phyloP scores from a whole-genome alignment of 2,113 vertebrate species.

The Anhinga anhinga region DNA sequence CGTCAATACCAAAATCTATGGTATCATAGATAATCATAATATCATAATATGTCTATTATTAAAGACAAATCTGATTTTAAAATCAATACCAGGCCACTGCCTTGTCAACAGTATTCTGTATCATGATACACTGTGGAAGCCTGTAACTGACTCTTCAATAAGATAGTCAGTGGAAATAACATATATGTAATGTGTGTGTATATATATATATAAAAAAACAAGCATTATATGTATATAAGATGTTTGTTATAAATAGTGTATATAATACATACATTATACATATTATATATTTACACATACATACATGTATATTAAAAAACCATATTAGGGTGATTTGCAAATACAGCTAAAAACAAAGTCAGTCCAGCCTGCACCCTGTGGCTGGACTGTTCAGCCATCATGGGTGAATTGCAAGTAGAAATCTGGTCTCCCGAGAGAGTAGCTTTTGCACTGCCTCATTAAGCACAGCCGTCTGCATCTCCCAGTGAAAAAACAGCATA shows the following conservation, averaged over 20 bases:
- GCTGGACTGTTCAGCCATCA: not conserved
- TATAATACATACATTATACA: not conserved
- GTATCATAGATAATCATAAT: too few relatives aligned
- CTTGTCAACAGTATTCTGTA: not conserved
- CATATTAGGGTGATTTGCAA: not conserved
- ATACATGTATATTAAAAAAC: not conserved
- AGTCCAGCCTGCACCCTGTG: not conserved
- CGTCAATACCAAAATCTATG: not conserved
- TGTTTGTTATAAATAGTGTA: not conserved
- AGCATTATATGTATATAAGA: not conserved
- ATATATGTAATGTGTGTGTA: not conserved
- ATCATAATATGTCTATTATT: not conserved
- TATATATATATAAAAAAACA: not conserved
- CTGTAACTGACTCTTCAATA: not conserved
- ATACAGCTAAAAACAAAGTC: not conserved
- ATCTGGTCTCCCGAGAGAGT: not conserved
- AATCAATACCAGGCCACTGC: not conserved
- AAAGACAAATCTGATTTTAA: not conserved
- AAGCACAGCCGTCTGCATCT: accelerated
- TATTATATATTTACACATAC: not conserved
- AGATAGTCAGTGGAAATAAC: not conserved
- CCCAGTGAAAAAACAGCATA: not conserved
- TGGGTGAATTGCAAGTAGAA: not conserved
- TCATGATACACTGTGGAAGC: not conserved
- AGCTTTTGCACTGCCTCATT: not conserved